phyloP scores from a whole-genome alignment of 2,797 vertebrate genomes.

The Fratercula arctica region DNA sequence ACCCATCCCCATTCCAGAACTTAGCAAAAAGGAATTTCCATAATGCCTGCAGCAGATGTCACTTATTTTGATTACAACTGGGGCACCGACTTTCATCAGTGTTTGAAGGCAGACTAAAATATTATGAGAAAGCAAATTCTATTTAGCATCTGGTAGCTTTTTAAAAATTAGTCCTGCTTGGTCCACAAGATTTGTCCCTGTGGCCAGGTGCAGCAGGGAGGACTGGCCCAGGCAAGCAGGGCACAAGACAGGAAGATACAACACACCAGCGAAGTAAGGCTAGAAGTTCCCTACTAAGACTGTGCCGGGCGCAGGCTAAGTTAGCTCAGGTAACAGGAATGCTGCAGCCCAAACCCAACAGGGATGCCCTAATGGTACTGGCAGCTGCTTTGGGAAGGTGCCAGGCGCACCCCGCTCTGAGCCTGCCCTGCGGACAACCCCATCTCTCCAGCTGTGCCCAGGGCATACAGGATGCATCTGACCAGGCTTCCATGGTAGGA shows the following conservation, averaged over 20 bases:
- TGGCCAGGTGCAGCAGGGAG: background rate
- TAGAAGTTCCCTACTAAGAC: background rate
- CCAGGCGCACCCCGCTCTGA: background rate
- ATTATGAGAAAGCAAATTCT: background rate
- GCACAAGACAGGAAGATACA: background rate
- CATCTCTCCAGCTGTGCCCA: background rate
- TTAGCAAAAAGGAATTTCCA: background rate
- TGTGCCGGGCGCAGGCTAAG: background rate
- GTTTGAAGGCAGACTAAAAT: conserved; percentile 3
- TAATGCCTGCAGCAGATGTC: background rate
- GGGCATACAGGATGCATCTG: background rate
- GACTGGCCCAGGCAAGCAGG: background rate
- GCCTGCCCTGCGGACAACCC: background rate
- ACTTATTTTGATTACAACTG: background rate
- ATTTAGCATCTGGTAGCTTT: background rate
- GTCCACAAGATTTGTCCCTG: conserved; percentile 1
- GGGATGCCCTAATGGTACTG: background rate
- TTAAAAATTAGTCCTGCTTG: background rate
- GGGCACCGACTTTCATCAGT: background rate
- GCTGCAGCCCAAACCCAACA: background rate
- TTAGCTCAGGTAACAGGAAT: background rate
- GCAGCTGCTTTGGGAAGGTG: background rate
- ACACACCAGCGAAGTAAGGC: background rate
- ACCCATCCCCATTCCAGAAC: background rate
- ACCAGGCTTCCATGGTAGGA: background rate